Conservation (phyloP, 92 coral and sea anemone species). For the Epizoanthus fatuus region DNA sequence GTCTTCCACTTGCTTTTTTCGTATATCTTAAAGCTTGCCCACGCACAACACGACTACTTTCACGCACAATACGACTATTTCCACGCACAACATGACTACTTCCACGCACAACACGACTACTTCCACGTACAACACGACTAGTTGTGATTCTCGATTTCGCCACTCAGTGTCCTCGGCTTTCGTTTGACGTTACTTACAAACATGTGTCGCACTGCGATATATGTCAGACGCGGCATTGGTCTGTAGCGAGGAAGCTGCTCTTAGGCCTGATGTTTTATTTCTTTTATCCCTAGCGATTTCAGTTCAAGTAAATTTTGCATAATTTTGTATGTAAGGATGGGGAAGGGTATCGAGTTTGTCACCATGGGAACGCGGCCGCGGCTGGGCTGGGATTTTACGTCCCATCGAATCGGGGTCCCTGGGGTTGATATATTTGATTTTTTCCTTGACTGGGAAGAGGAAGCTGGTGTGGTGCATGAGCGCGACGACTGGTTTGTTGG, state of each 20-base stretch:
- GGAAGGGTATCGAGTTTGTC: conserved; percentile 5
- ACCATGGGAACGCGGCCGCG: conserved; percentile 53
- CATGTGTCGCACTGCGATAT: not conserved
- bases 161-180: not conserved
- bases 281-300: not conserved
- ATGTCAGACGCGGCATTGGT: not conserved
- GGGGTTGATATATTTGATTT: conserved; percentile 63
- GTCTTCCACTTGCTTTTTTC: not conserved
- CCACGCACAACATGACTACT: too few species aligned
- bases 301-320: not conserved
- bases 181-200: not conserved
- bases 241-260: not conserved
- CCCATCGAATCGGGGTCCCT: conserved; percentile 72
- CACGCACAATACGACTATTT: too few species aligned
- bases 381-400: conserved; percentile 67
- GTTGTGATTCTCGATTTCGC: not conserved
- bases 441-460: conserved; percentile 88
- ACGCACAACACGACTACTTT: not conserved
- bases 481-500: conserved; percentile 94
- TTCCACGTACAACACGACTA: too few species aligned
- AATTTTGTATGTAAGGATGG: conserved; percentile 25
- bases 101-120: too few species aligned
- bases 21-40: not conserved
- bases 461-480: conserved; percentile 86
- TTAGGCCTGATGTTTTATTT: not conserved